Evolutionary conservation across 2,797 vertebrate genomes (phyloP).

Genomic region (Sciaenops ocellatus): DNA sequence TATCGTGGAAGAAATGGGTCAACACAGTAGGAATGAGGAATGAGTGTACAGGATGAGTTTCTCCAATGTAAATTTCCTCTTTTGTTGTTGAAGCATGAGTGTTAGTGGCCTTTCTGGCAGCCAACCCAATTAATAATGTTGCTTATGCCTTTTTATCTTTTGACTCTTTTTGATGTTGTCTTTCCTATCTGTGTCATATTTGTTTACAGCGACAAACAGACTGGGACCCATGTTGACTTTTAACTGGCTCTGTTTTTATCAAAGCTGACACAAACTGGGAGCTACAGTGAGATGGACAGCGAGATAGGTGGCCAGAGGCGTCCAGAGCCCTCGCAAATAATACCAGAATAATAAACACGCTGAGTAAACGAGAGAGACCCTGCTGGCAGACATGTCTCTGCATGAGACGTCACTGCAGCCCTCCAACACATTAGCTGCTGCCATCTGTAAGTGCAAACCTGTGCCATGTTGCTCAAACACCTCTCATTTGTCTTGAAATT

Average conservation of each 20-base stretch:
- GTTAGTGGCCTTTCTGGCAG: neutral
- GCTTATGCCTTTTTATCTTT: slow-evolving; percentile 7
- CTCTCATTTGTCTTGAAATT: slow-evolving; percentile 16
- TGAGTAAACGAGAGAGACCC: slow-evolving; percentile 35
- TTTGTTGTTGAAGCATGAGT: neutral
- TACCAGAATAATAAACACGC: slow-evolving; percentile 46
- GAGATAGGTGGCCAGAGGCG: slow-evolving; percentile 38
- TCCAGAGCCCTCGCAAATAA: slow-evolving; percentile 40
- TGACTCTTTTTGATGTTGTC: slow-evolving; percentile 7
- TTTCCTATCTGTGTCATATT: slow-evolving; percentile 28
- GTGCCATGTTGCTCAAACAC: slow-evolving; percentile 17
- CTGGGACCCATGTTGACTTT: slow-evolving; percentile 24
- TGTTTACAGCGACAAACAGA: slow-evolving; percentile 32
- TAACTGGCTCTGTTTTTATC: slow-evolving; percentile 47
- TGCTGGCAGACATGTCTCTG: slow-evolving; percentile 36
- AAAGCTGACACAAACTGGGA: slow-evolving; percentile 55
- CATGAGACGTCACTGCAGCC: slow-evolving; percentile 10
- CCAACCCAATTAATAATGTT: slow-evolving; percentile 3
- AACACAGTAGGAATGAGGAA: neutral
- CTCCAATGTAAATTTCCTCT: neutral
- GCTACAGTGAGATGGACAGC: slow-evolving; percentile 30
- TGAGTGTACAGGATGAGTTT: neutral
- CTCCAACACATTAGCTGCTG: slow-evolving; percentile 36
- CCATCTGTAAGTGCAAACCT: slow-evolving; percentile 43
- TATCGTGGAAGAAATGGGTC: neutral